Evolutionary conservation across 2,113 vertebrate genomes (phyloP).

Genomic region (Tauraco erythrolophus): DNA sequence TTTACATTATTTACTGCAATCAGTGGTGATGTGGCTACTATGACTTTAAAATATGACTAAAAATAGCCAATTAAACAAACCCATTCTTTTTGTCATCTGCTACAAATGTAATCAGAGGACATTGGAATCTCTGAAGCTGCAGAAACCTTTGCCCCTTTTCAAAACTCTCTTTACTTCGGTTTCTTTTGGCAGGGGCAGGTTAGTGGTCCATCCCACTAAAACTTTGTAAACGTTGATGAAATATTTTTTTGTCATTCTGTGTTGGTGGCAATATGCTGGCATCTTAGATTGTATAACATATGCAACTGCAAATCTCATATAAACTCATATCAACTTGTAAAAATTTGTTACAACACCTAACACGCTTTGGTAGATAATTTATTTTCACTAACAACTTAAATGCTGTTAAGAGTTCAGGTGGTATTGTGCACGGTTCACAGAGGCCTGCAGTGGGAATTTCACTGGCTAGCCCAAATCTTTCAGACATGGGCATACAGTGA

Average conservation of each 20-base stretch:
- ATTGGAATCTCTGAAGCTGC: background rate
- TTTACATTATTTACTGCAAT: background rate
- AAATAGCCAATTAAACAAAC: background rate
- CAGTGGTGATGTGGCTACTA: background rate
- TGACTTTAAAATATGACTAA: background rate
- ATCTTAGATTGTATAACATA: background rate
- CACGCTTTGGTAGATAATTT: background rate
- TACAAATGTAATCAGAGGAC: background rate
- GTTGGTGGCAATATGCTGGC: background rate
- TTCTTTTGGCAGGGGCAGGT: background rate
- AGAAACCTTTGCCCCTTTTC: background rate
- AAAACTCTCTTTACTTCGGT: background rate
- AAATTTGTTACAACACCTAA: background rate
- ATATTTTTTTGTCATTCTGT: background rate
- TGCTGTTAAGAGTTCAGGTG: background rate
- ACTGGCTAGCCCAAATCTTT: background rate
- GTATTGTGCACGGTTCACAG: background rate
- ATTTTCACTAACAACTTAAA: background rate
- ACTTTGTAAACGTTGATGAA: background rate
- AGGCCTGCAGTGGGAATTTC: background rate
- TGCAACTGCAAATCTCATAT: background rate
- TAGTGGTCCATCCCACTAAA: background rate
- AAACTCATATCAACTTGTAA: background rate
- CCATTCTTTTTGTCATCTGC: background rate
- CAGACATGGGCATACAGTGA: background rate